These are phyloP conservation scores for Anagyrus pseudococci DNA, from an alignment of 2,888 invertebrate genomes.

Conservation along the genomic window DNA sequence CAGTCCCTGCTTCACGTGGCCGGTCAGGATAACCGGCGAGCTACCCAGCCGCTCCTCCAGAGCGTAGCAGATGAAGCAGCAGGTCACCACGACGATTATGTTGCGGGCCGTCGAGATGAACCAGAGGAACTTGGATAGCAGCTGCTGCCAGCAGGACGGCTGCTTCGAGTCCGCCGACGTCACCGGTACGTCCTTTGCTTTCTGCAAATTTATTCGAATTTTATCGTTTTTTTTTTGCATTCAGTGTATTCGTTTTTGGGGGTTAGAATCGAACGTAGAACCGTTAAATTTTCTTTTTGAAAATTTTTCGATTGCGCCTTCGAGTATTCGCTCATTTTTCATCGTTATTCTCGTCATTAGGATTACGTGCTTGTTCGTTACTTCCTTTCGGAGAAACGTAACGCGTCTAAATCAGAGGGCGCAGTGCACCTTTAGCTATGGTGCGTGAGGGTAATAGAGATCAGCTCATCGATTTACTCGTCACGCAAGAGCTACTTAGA, in stretches of 20 bases:
- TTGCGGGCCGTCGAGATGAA: conserved; percentile 77
- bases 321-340: no score
- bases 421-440: no score
- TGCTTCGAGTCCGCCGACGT: conserved; percentile 62
- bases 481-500: no score
- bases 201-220: conserved; percentile 63
- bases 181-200: conserved; percentile 72
- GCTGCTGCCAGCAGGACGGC: conserved; percentile 60
- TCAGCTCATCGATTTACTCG: no score
- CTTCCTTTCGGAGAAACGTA: no score
- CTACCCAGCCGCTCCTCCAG: conserved; percentile 67
- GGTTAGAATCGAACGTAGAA: no score
- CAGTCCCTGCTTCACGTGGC: conserved; percentile 74
- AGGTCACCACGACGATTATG: conserved; percentile 76
- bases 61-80: conserved; percentile 71
- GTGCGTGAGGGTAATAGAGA: neutral
- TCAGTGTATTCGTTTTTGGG: no score
- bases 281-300: no score
- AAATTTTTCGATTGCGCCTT: no score
- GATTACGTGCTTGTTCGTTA: no score
- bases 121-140: conserved; percentile 70
- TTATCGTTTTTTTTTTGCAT: neutral
- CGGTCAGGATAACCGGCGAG: conserved; percentile 73
- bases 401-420: no score
- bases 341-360: no score